Evolutionary conservation across 2,113 vertebrate species (phyloP).

Genomic region (Motacilla alba): DNA sequence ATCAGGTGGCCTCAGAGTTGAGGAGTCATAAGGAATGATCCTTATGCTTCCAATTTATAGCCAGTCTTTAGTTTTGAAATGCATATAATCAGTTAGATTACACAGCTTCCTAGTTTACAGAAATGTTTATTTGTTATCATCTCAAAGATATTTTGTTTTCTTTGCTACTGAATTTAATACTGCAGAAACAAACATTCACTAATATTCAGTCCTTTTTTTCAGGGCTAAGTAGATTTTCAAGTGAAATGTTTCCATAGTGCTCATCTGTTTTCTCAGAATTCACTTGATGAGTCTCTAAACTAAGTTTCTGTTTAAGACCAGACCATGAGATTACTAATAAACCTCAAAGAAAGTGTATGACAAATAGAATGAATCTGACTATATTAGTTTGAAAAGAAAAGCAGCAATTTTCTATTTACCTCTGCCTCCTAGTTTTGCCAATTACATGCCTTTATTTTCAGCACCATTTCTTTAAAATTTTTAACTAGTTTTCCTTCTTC

Average conservation of each 20-base stretch:
- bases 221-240: neutral
- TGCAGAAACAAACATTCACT: neutral
- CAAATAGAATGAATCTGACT: constrained; percentile 27
- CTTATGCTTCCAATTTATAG: neutral
- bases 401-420: neutral
- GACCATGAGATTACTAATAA: constrained; percentile 8
- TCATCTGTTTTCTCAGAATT: constrained; percentile 5
- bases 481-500: constrained; percentile 1
- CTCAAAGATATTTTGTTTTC: neutral
- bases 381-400: neutral
- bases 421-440: neutral
- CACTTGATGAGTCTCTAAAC: neutral
- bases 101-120: neutral
- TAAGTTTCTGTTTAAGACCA: neutral
- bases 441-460: constrained; percentile 11
- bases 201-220: neutral
- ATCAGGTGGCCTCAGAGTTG: neutral
- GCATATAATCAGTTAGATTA: neutral
- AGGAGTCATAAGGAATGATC: neutral
- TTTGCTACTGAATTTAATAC: neutral
- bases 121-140: neutral
- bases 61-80: neutral
- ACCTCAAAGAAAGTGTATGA: neutral
- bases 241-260: neutral
- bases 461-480: neutral